phyloP scores from a whole-genome alignment of 2,888 invertebrate genomes.

The Drosophila paramelanica region DNA sequence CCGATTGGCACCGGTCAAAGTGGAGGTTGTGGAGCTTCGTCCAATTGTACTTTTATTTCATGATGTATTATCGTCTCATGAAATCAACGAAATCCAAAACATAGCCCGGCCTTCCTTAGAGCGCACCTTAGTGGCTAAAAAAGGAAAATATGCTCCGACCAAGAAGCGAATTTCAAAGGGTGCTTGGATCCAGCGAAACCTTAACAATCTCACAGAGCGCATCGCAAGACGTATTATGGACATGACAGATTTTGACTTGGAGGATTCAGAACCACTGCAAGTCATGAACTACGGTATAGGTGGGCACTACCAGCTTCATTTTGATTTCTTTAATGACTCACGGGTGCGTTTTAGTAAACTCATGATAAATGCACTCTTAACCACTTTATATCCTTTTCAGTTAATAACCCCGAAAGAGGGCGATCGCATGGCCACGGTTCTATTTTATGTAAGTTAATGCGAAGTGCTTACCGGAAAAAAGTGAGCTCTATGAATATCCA shows the following conservation, averaged over 20 bases:
- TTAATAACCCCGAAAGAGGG: too few species aligned
- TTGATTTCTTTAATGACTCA: conserved; percentile 72
- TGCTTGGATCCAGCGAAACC: conserved; percentile 65
- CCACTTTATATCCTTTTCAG: neutral
- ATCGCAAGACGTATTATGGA: conserved; percentile 70
- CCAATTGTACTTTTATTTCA: conserved; percentile 77
- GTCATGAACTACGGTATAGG: conserved; percentile 82
- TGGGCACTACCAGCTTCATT: conserved; percentile 76
- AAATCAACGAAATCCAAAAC: conserved; percentile 66
- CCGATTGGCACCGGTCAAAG: conserved; percentile 77
- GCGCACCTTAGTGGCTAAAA: conserved; percentile 53
- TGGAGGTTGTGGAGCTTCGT: conserved; percentile 67
- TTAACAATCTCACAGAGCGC: conserved; percentile 42
- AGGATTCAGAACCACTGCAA: conserved; percentile 69
- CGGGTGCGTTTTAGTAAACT: neutral
- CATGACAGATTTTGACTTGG: conserved; percentile 74
- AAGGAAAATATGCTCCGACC: neutral
- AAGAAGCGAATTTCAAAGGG: conserved; percentile 72
- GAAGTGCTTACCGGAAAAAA: neutral
- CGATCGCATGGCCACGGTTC: conserved; percentile 97
- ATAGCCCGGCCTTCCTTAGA: conserved; percentile 60
- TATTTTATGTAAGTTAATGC: conserved; percentile 91
- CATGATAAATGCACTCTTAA: too few species aligned
- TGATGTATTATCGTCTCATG: conserved; percentile 68
- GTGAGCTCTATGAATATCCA: neutral